A percentile compares a stretch with the other conserved stretches of the same genome.
These are phyloP conservation scores for Sesamia nonagrioides DNA, from an alignment of 1,140 invertebrate genomes.

Conservation along the genomic window DNA sequence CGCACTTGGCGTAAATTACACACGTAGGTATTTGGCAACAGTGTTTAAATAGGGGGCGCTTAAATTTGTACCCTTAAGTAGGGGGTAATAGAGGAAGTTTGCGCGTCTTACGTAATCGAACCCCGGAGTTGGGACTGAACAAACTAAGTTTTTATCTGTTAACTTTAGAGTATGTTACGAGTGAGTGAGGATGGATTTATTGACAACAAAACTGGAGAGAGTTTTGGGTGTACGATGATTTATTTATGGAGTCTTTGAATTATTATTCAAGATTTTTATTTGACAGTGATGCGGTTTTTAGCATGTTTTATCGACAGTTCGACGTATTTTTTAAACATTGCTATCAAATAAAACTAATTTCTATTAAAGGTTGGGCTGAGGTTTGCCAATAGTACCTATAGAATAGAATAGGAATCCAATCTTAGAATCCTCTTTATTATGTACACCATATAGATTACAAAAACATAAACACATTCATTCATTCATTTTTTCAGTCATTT, in stretches of 20 bases:
- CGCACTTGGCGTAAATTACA: slow-evolving; percentile 65
- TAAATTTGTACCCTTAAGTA: slow-evolving; percentile 79
- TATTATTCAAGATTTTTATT: slow-evolving; percentile 31
- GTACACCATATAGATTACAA: no score
- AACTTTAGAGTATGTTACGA: slow-evolving; percentile 69
- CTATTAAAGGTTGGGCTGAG: no score
- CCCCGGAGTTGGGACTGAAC: slow-evolving; percentile 61
- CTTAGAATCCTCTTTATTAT: no score
- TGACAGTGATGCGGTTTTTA: slow-evolving; percentile 6
- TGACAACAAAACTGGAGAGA: slow-evolving; percentile 64
- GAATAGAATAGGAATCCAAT: no score
- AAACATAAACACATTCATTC: no score
- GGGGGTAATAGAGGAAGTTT: slow-evolving; percentile 75
- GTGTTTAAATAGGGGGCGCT: slow-evolving; percentile 74
- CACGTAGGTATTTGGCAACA: slow-evolving; percentile 69
- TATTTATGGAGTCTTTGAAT: slow-evolving; percentile 45
- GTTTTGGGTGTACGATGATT: slow-evolving; percentile 43
- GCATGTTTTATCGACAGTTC: slow-evolving; percentile 29
- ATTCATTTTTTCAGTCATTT: no score
- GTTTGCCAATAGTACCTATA: no score
- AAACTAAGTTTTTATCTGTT: slow-evolving; percentile 79
- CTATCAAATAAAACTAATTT: neutral
- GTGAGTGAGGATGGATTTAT: slow-evolving; percentile 70
- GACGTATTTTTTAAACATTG: neutral
- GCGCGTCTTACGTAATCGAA: slow-evolving; percentile 74